These are phyloP conservation scores for Gavia stellata DNA, from an alignment of 2,113 vertebrate genomes.

Conservation along the genomic window DNA sequence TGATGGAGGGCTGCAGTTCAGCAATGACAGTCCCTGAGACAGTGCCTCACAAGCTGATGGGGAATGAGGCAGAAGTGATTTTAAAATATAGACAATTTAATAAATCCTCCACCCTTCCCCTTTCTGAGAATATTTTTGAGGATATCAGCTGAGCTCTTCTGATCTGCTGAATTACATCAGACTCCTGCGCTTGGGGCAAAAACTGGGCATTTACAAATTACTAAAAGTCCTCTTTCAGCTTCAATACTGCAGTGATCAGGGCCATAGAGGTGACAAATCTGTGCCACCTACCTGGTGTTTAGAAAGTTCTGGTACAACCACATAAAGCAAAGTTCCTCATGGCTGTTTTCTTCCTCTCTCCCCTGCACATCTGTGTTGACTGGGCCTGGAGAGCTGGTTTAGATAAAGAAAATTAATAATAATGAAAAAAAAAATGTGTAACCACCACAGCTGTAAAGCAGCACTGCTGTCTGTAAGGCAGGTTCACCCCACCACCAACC, in stretches of 20 bases:
- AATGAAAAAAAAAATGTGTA: not conserved
- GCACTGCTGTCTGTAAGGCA: not conserved
- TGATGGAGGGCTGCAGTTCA: not conserved
- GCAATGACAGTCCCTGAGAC: not conserved
- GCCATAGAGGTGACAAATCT: not conserved
- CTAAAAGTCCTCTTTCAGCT: not conserved
- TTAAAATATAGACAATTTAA: not conserved
- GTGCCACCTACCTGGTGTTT: constrained; percentile 34
- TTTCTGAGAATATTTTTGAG: not conserved
- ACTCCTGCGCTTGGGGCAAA: not conserved
- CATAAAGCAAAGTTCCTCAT: constrained; percentile 4
- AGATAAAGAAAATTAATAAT: not conserved
- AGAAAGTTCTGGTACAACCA: constrained; percentile 61
- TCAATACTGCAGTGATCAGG: not conserved
- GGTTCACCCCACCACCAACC: not conserved
- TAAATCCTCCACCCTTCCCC: not conserved
- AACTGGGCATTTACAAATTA: not conserved
- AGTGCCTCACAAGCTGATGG: not conserved
- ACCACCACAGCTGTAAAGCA: not conserved
- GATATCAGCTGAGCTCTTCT: not conserved
- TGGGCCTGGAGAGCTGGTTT: not conserved
- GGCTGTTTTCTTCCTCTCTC: not conserved
- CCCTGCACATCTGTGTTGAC: not conserved
- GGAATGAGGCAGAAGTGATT: not conserved
- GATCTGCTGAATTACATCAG: not conserved